phyloP scores from a whole-genome alignment of 2,797 vertebrate species.

The Alca torda region DNA sequence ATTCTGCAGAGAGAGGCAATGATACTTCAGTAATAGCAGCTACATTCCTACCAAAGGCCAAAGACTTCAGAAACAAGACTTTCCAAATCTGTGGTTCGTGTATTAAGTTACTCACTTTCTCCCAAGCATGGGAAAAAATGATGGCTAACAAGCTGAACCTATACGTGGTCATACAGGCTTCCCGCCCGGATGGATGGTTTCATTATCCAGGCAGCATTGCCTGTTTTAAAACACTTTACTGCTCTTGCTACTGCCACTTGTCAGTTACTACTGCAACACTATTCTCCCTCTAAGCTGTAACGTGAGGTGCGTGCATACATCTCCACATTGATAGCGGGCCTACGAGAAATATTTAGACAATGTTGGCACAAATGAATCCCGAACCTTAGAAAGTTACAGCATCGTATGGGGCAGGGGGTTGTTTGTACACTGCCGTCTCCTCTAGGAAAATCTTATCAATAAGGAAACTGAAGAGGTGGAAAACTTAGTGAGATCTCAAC shows the following conservation, averaged over 20 bases:
- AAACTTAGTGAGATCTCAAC: background rate
- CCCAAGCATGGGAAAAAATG: background rate
- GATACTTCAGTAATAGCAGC: constrained; percentile 43
- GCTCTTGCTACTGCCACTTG: background rate
- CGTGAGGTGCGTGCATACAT: background rate
- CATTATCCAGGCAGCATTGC: background rate
- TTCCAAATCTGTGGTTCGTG: background rate
- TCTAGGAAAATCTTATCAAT: background rate
- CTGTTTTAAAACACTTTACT: background rate
- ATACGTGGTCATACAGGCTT: background rate
- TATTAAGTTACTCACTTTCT: background rate
- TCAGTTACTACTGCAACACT: background rate
- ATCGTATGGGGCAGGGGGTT: background rate
- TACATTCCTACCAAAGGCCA: background rate
- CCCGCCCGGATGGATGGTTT: background rate
- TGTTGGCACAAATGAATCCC: background rate
- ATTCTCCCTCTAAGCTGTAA: background rate
- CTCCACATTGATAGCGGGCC: background rate
- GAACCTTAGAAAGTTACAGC: background rate
- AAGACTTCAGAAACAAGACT: constrained; percentile 1
- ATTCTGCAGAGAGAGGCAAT: constrained; percentile 70
- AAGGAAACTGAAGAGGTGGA: background rate
- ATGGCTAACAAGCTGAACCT: constrained; percentile 2
- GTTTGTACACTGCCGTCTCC: background rate
- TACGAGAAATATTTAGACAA: background rate